Base-by-base conservation (phyloP, 2,888 invertebrate genomes). In the Synergus itoensis region DNA sequence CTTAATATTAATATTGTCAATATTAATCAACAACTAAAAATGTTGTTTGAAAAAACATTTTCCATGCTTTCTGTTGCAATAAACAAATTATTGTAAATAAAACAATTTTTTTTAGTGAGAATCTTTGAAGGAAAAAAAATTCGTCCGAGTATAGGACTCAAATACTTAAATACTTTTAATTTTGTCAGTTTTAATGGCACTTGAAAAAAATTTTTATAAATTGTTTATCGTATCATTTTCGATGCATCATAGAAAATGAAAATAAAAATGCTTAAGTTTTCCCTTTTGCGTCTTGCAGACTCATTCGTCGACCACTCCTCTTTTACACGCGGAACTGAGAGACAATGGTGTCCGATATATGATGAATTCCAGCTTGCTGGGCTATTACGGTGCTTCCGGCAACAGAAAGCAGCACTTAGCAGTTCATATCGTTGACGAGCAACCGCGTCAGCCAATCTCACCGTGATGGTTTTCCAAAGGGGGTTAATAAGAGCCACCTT, bases 401-500 rank as follows among this genome's bases (percentile, higher is more conserved):
- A 89, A 91, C 91, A 91, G 87, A 90, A 90, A 88, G 90, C 88
- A 90, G 91, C 91, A 91, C 91, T 91, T 90, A 87, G 87, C 82
- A 81, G 79, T 78, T 79, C 65, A 78, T 83, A 73, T 73, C 48
- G 73, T 73, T 73, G 73, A 73, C 73, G 73, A 73, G 73, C 73
- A 73, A 48, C 65, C 65, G 41, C 73, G 73, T 48, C 67, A 53
- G 73, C 73, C 48, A 36, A 73, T 73, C 36, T 48, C 48, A 36
- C 28, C 48, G 53, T 73, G 73, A n/a, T 73, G 73, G 36, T 53
- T 73, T 53, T 73, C 28, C 36, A 73, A 36, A n/a, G 73, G 73
- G 73, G 28, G 48, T 73, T 53, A 53, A 53, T 53, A 73, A 73
- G 73, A 36, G 48, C 48, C 36, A 53, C 73, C 53, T 73, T 36